Percentiles rank a stretch among this genome's conserved stretches.
Conservation (phyloP, 2,888 invertebrate genomes). For the Rotaria sp. region DNA sequence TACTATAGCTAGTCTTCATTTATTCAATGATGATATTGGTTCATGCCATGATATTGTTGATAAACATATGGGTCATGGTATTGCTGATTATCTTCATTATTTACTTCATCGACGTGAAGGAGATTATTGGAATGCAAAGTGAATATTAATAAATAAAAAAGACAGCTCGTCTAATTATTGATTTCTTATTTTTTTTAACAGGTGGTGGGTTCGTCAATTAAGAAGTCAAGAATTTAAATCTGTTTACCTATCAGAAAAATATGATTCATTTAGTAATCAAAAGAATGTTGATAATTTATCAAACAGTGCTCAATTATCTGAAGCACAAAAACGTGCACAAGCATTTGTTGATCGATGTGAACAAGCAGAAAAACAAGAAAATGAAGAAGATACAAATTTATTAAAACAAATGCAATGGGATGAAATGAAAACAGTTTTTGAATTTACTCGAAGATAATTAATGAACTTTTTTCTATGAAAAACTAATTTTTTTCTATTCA, state of each 20-base stretch:
- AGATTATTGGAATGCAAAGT: constrained; percentile 28
- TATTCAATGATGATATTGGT: constrained; percentile 21
- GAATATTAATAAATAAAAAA: too few relatives aligned
- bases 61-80: background rate
- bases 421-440: background rate
- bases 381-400: background rate
- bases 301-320: background rate
- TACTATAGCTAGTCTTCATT: constrained; percentile 7
- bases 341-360: constrained; percentile 23
- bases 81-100: background rate
- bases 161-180: background rate
- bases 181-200: background rate
- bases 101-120: constrained; percentile 21
- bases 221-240: constrained; percentile 20
- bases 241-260: background rate
- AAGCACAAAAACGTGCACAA: constrained; percentile 23
- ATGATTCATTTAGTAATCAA: constrained; percentile 2
- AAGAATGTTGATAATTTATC: background rate
- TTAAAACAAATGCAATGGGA: constrained; percentile 10
- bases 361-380: background rate
- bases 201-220: background rate
- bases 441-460: background rate
- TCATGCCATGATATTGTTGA: constrained; percentile 27
- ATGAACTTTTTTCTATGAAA: background rate
- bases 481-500: background rate